These are phyloP conservation scores for Drosophila cyrtoloma DNA, from an alignment of 2,888 invertebrate species.

Conservation along the genomic window DNA sequence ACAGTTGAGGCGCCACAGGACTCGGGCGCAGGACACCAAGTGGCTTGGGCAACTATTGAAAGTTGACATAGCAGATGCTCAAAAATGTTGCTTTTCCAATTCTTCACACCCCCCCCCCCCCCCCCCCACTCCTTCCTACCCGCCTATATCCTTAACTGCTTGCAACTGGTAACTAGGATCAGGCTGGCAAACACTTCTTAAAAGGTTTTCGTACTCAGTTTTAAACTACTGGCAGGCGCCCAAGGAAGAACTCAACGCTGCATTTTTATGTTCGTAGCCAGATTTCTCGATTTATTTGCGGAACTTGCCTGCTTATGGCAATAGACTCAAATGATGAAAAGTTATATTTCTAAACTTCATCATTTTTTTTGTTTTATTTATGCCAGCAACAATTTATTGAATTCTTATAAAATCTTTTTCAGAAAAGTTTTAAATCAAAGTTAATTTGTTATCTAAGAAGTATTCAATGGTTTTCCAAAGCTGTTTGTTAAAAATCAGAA, in stretches of 20 bases:
- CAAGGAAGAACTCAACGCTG: neutral
- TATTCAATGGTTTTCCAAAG: neutral
- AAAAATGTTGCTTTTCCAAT: slow-evolving; percentile 20
- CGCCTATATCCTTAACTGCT: neutral
- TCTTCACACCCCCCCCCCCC: neutral
- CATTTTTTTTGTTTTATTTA: neutral
- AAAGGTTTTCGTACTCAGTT: slow-evolving; percentile 35
- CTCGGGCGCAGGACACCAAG: slow-evolving; percentile 31
- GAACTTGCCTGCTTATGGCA: neutral
- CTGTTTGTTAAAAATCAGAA: neutral
- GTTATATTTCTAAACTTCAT: neutral
- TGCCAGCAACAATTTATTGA: neutral
- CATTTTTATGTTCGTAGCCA: neutral
- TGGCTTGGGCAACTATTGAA: slow-evolving; percentile 44
- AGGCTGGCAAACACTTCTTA: slow-evolving; percentile 36
- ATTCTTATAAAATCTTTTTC: neutral
- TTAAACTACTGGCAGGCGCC: slow-evolving; percentile 18
- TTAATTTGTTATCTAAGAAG: neutral
- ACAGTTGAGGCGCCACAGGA: neutral
- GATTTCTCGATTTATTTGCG: neutral
- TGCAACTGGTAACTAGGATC: slow-evolving; percentile 29
- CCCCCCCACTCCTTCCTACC: too few species aligned
- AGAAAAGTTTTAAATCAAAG: neutral
- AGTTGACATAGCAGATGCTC: slow-evolving; percentile 49
- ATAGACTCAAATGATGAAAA: neutral